Percentiles rank a stretch among this genome's conserved stretches.
These are phyloP conservation scores for Prunella strophiata DNA, from an alignment of 2,797 vertebrate genomes.

Conservation along the genomic window DNA sequence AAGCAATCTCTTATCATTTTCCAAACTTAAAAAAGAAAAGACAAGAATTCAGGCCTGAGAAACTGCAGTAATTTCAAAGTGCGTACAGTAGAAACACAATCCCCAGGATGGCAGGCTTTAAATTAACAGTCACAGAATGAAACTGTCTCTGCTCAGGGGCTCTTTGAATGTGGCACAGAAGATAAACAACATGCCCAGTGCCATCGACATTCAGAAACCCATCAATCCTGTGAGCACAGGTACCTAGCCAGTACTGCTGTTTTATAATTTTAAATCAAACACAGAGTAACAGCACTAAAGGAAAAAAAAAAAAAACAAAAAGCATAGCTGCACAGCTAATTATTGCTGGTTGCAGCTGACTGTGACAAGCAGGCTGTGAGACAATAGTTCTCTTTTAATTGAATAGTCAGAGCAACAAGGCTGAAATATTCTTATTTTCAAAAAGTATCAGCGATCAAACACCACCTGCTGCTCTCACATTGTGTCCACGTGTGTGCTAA, in stretches of 20 bases:
- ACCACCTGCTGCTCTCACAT: conserved; percentile 48
- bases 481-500: conserved; percentile 47
- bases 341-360: conserved; percentile 22
- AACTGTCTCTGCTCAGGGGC: background rate
- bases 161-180: background rate
- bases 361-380: conserved; percentile 31
- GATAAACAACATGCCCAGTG: background rate
- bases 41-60: background rate
- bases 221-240: background rate
- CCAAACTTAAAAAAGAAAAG: background rate
- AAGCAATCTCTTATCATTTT: background rate
- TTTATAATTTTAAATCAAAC: conserved; percentile 22
- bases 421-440: conserved; percentile 56
- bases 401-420: conserved; percentile 30
- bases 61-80: background rate
- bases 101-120: background rate
- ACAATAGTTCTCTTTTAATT: conserved; percentile 44
- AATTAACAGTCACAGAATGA: background rate
- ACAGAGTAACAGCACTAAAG: background rate
- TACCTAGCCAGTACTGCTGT: background rate
- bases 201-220: background rate
- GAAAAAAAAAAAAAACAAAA: background rate
- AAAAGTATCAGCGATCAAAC: conserved; percentile 43
- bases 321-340: background rate
- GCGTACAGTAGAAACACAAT: background rate